phyloP scores from a whole-genome alignment of 2,113 vertebrate genomes.

The Pterophyllum scalare region DNA sequence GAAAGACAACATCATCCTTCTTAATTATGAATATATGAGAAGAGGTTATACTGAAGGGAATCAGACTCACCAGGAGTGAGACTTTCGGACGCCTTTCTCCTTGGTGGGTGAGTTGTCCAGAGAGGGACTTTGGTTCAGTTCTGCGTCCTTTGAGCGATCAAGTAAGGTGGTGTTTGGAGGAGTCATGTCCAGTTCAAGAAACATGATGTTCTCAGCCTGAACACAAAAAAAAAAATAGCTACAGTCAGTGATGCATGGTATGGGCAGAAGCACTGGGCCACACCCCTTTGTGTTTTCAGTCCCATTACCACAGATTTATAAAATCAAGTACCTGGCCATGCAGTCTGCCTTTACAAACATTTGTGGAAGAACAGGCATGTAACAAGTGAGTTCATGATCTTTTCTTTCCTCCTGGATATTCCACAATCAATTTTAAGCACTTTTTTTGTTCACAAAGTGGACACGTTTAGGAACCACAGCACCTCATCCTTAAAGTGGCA shows the following conservation, averaged over 20 bases:
- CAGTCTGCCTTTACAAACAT: not conserved
- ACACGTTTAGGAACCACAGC: no score
- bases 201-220: slow-evolving; percentile 97
- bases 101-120: slow-evolving; percentile 84
- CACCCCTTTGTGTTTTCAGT: not conserved
- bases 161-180: slow-evolving; percentile 88
- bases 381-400: not conserved
- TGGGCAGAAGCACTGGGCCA: not conserved
- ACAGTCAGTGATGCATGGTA: not conserved
- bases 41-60: not conserved
- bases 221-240: not conserved
- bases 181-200: slow-evolving; percentile 93
- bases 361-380: not conserved
- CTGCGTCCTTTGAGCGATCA: slow-evolving; percentile 81
- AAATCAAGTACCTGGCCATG: not conserved
- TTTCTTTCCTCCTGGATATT: no score
- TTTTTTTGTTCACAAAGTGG: no score
- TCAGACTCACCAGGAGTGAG: slow-evolving; percentile 89
- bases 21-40: not conserved
- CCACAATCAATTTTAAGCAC: no score
- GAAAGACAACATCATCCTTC: not conserved
- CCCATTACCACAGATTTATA: not conserved
- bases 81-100: slow-evolving; percentile 87
- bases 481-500: no score
- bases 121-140: slow-evolving; percentile 83